These are phyloP conservation scores for Notolabrus celidotus DNA, from an alignment of 2,797 vertebrate species.

Conservation along the genomic window DNA sequence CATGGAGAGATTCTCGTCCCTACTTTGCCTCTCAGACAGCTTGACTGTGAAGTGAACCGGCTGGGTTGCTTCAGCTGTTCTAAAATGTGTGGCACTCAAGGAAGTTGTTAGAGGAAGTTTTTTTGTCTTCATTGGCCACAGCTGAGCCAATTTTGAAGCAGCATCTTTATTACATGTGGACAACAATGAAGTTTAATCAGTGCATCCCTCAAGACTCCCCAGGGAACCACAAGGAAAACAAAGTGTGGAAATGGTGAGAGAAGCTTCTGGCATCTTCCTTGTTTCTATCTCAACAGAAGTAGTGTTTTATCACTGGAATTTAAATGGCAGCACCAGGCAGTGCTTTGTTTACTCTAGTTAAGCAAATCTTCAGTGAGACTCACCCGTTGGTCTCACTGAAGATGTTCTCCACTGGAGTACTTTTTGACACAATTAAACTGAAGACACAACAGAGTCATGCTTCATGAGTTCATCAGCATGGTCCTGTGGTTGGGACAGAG, in stretches of 20 bases:
- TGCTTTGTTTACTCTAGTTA: neutral
- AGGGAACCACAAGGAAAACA: slow-evolving; percentile 53
- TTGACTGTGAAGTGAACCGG: slow-evolving; percentile 25
- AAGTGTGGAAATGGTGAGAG: slow-evolving; percentile 86
- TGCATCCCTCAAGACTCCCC: slow-evolving; percentile 59
- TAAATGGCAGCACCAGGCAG: neutral
- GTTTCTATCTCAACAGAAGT: neutral
- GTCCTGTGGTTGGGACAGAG: slow-evolving; percentile 2
- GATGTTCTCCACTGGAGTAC: neutral
- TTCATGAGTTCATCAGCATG: neutral
- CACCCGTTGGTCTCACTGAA: neutral
- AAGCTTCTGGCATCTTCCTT: neutral
- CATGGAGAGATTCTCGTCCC: slow-evolving; percentile 32
- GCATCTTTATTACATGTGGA: slow-evolving; percentile 67
- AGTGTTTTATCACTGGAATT: slow-evolving; percentile 13
- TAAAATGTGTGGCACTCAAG: slow-evolving; percentile 11
- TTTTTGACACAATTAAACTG: slow-evolving; percentile 1
- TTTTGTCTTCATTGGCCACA: slow-evolving; percentile 10
- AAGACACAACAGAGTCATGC: neutral
- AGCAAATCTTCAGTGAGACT: too few relatives aligned
- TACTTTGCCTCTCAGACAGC: slow-evolving; percentile 11
- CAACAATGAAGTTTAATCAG: slow-evolving; percentile 85
- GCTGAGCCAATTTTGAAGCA: slow-evolving; percentile 36
- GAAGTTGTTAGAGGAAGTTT: slow-evolving; percentile 30
- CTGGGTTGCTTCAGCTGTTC: slow-evolving; percentile 9